Evolutionary conservation across 2,888 invertebrate species (phyloP), one percentile per base, ranked within the genome.

Genomic region (Perdita meconis): DNA sequence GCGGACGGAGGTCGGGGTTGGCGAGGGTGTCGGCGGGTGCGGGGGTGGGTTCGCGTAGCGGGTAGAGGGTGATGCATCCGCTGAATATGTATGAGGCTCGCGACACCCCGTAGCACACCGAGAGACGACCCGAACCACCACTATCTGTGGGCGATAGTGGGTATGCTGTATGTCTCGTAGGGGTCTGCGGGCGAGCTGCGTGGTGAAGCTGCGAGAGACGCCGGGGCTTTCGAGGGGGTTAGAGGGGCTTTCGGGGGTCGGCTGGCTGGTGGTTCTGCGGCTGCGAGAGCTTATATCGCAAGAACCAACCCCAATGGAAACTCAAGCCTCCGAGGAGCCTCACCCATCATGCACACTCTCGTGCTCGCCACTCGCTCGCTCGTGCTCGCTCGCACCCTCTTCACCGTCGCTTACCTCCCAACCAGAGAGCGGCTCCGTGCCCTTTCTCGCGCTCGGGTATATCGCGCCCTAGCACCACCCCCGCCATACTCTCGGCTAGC

Each of bases 1-100:
- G 82, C 76, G 84, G 80, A 85, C 83, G 87, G 87, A 85, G 87
- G 87, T 87, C 87, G 92, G 91, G n/a, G n/a, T n/a, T n/a, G n/a
- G n/a, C n/a, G n/a, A n/a, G n/a, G n/a, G n/a, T n/a, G n/a, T n/a
- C n/a, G n/a, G 92, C 93, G 94, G n/a, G 63, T 56, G 36, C 1
- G 73, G 63, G 10, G 71, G 61, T 34, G 60, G 40, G 34, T 13
- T 56, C 59, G 55, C 44, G 38, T 60, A 40, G 81, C 34, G 73
- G 82, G 81, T 70, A 73, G 87, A 88, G 92, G 92, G 93, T 94
- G 94, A 94, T 94, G 94, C 94, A 94, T 93, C 93, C 93, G 91
- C 93, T 95, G 94, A 94, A 94, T 95, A 95, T 95, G 94, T 94
- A 95, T 94, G 94, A 94, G 93, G 91, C 93, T 90, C 90, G 90